Evolutionary conservation across 2,888 invertebrate genomes (phyloP).

Genomic region (Teinopalpus imperialis): DNA sequence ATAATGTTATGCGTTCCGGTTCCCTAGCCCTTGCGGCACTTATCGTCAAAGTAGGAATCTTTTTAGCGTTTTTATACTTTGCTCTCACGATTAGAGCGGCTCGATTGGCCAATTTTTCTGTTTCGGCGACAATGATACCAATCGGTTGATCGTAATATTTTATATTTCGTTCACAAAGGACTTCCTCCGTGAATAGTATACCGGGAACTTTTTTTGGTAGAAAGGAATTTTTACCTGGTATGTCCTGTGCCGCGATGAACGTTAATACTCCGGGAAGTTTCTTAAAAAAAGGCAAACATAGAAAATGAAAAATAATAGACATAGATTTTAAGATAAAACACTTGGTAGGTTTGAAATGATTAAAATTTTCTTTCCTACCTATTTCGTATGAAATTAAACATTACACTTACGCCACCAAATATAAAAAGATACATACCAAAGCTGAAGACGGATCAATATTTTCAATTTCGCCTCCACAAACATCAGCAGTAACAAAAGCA

Average conservation of each 20-base stretch:
- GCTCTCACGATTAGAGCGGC: conserved; percentile 83
- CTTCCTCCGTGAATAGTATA: conserved; percentile 55
- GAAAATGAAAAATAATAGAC: too few relatives aligned
- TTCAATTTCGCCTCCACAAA: conserved; percentile 80
- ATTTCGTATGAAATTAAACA: too few relatives aligned
- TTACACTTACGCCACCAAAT: too few relatives aligned
- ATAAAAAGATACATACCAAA: conserved; percentile 78
- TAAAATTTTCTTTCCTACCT: too few relatives aligned
- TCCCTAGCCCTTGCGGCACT: conserved; percentile 49
- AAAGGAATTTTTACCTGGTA: conserved; percentile 85
- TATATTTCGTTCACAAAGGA: conserved; percentile 77
- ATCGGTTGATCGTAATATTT: conserved; percentile 85
- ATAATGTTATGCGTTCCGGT: conserved; percentile 46
- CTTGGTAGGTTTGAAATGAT: too few relatives aligned
- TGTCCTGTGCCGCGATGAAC: conserved; percentile 85
- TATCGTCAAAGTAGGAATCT: conserved; percentile 52
- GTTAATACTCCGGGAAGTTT: conserved; percentile 84
- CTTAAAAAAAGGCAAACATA: too few relatives aligned
- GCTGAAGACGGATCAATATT: conserved; percentile 84
- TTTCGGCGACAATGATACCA: conserved; percentile 85
- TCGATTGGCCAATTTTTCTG: conserved; percentile 75
- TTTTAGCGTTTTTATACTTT: conserved; percentile 68
- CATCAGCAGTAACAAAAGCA: conserved; percentile 82
- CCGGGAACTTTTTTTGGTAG: conserved; percentile 45
- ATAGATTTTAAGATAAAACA: too few relatives aligned